Conservation (phyloP, 2,888 invertebrate genomes). For the Agrochola lychnidis region DNA sequence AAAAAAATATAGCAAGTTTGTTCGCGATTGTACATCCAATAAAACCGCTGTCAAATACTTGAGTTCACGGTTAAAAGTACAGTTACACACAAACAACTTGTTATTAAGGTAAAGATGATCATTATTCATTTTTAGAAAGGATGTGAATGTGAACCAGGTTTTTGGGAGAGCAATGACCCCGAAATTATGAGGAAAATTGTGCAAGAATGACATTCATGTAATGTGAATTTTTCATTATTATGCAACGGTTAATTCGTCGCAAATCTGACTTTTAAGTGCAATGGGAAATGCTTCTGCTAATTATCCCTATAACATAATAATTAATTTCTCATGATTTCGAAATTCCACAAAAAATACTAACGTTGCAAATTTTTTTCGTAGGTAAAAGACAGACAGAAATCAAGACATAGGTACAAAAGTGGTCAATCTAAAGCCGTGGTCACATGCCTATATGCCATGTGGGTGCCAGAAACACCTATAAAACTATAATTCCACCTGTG, state of each 20-base stretch:
- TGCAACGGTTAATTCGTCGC: not conserved
- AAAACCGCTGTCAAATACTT: conserved; percentile 4
- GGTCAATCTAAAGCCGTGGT: no score
- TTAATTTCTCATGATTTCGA: not conserved
- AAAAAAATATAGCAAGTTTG: not conserved
- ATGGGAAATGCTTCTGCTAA: not conserved
- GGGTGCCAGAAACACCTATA: no score
- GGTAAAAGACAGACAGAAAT: no score
- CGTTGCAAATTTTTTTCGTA: not conserved
- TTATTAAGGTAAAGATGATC: conserved; percentile 25
- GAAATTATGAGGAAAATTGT: not conserved
- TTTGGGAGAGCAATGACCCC: conserved; percentile 19
- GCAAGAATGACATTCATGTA: not conserved
- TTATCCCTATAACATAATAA: not conserved
- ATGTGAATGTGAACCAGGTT: conserved; percentile 6
- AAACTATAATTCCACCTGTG: no score
- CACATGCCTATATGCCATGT: no score
- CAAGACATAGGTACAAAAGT: no score
- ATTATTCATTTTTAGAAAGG: conserved; percentile 13
- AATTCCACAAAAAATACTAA: not conserved
- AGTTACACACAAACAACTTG: conserved; percentile 33
- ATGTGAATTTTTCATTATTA: not conserved
- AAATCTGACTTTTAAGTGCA: not conserved
- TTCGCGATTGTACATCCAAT: not conserved
- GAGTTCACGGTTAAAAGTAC: conserved; percentile 19